These are phyloP conservation scores for Pluvianellus socialis DNA, from an alignment of 2,113 vertebrate genomes.

Conservation along the genomic window DNA sequence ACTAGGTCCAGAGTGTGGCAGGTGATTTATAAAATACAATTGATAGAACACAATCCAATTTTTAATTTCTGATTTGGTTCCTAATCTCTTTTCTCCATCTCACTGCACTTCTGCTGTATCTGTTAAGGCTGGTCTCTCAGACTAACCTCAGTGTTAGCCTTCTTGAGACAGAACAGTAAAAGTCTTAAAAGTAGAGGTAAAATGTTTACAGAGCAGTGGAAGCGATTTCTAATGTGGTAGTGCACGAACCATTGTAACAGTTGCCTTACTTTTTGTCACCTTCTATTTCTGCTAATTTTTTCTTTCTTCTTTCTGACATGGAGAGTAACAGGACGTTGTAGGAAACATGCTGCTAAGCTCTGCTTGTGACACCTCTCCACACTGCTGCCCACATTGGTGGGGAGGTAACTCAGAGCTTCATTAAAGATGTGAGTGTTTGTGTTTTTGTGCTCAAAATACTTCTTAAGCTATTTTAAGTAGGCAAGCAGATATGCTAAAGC, in stretches of 20 bases:
- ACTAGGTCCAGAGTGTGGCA: not conserved
- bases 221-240: not conserved
- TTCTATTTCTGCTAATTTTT: not conserved
- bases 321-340: not conserved
- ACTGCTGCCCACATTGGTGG: not conserved
- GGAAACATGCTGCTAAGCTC: not conserved
- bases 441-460: constrained; percentile 19
- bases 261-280: not conserved
- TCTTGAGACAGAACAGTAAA: not conserved
- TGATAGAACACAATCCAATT: not conserved
- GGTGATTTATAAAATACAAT: not conserved
- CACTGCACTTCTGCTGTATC: not conserved
- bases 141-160: not conserved
- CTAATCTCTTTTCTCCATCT: not conserved
- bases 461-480: constrained; percentile 37
- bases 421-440: not conserved
- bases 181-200: not conserved
- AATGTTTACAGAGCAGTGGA: not conserved
- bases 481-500: not conserved
- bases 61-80: not conserved
- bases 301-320: not conserved
- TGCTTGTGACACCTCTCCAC: not conserved
- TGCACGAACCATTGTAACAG: not conserved
- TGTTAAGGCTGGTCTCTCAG: not conserved
- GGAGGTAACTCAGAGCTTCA: not conserved